Conservation (phyloP, 2,113 vertebrate species). For the Mobula birostris region DNA sequence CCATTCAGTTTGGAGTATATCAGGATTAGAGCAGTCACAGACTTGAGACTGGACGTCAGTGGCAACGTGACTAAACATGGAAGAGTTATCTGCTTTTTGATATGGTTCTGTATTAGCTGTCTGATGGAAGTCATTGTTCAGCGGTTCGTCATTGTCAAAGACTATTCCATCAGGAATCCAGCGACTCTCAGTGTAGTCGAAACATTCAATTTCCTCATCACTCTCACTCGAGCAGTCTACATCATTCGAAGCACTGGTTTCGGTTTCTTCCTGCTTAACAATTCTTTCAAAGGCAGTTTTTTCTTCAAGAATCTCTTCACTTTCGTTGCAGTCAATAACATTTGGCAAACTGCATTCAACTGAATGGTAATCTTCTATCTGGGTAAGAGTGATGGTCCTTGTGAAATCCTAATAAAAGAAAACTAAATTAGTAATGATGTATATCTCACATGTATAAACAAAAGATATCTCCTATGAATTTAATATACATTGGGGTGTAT, state of each 20-base stretch:
- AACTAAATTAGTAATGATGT: neutral
- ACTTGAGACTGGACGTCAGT: neutral
- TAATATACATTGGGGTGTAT: neutral
- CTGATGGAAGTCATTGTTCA: neutral
- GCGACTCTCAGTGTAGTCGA: neutral
- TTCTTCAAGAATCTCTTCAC: neutral
- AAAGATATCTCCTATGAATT: neutral
- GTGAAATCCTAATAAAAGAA: slow-evolving; percentile 30
- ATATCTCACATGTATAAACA: neutral
- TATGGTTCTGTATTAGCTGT: neutral
- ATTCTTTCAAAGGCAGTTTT: neutral
- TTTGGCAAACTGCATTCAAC: neutral
- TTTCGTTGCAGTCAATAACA: neutral
- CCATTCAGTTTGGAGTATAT: neutral
- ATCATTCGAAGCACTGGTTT: neutral
- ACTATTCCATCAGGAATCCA: slow-evolving; percentile 30
- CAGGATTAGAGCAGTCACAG: neutral
- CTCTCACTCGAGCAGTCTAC: neutral
- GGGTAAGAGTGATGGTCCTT: neutral
- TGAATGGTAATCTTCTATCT: neutral
- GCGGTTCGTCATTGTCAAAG: neutral
- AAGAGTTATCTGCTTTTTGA: neutral
- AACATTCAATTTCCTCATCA: neutral
- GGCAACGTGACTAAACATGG: neutral
- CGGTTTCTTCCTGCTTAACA: neutral